Evolutionary conservation across 2,797 vertebrate species (phyloP).

Genomic region (Podarcis siculus): DNA sequence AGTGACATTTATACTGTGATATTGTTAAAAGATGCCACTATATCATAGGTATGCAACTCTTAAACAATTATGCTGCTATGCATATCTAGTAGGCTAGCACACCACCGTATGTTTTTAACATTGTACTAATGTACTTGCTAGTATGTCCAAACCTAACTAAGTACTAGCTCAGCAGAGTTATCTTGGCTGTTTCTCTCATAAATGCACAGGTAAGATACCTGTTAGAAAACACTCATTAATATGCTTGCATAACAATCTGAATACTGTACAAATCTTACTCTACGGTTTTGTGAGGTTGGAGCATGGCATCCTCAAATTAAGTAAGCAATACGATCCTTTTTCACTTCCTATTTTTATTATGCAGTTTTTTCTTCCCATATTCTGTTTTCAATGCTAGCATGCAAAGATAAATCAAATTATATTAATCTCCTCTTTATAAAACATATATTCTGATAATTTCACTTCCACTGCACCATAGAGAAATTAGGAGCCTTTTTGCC

Average conservation of each 20-base stretch:
- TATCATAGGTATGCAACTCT: background rate
- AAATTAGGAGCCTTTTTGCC: constrained; percentile 50
- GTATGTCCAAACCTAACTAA: background rate
- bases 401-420: background rate
- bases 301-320: background rate
- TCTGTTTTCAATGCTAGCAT: background rate
- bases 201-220: background rate
- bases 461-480: background rate
- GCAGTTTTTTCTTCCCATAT: background rate
- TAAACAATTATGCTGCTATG: background rate
- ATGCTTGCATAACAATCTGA: background rate
- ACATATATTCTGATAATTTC: background rate
- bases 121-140: background rate
- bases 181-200: background rate
- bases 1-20: background rate
- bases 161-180: background rate
- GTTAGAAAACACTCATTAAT: background rate
- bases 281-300: background rate
- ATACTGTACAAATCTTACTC: background rate
- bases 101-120: background rate
- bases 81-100: background rate
- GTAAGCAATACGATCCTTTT: background rate
- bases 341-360: background rate
- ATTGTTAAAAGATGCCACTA: background rate
- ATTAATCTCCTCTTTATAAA: background rate